Percentiles rank a stretch among this genome's conserved stretches.
These are phyloP conservation scores for Peromyscus aztecus DNA, from an alignment of 2,797 vertebrate genomes.

Conservation along the genomic window DNA sequence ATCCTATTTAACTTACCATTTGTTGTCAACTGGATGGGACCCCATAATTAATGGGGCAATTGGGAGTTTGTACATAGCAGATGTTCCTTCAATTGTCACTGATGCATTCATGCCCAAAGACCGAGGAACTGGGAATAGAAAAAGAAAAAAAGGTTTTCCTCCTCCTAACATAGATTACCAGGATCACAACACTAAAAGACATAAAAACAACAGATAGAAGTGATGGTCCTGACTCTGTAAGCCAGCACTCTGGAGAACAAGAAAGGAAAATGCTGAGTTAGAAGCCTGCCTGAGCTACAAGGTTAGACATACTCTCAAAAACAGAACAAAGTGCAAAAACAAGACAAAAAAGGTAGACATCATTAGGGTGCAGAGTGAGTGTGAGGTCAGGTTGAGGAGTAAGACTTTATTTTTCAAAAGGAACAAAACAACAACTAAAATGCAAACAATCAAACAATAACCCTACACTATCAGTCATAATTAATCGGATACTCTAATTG, in stretches of 20 bases:
- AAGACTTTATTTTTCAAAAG: neutral
- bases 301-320: neutral
- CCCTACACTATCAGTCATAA: neutral
- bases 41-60: slow-evolving; percentile 98
- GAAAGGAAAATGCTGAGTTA: neutral
- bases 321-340: neutral
- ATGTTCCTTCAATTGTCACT: slow-evolving; percentile 96
- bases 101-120: slow-evolving; percentile 95
- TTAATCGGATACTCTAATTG: neutral
- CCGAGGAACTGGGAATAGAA: slow-evolving; percentile 90
- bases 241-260: neutral
- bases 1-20: slow-evolving; percentile 91
- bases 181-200: neutral
- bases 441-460: neutral
- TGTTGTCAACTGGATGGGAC: slow-evolving; percentile 98
- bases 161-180: slow-evolving; percentile 33
- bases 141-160: slow-evolving; percentile 40
- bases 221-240: neutral
- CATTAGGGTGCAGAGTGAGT: neutral
- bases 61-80: slow-evolving; percentile 95
- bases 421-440: neutral
- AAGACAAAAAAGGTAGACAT: neutral
- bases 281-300: neutral
- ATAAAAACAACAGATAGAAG: neutral
- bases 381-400: neutral